Evolutionary conservation across 35 echinoderm and acorn worm genomes (phyloP).

Genomic region (Ophioderma brevispina): DNA sequence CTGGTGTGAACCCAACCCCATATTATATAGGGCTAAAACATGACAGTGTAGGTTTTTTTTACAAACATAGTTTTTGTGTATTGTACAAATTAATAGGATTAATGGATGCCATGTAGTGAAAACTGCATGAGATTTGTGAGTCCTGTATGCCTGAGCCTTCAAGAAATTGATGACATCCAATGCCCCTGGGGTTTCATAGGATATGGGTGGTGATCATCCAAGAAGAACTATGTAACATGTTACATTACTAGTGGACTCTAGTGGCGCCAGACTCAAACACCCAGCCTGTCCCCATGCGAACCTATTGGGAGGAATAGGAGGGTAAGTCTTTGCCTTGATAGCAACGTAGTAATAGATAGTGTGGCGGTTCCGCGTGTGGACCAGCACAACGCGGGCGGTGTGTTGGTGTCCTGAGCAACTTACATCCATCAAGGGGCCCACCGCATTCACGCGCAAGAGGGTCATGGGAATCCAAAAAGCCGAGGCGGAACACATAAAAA

Average conservation of each 20-base stretch:
- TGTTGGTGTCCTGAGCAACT: too few species aligned
- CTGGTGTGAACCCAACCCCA: too few species aligned
- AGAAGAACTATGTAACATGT: constrained; percentile 97
- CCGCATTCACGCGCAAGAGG: too few species aligned
- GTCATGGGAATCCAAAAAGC: too few species aligned
- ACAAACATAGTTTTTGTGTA: not conserved
- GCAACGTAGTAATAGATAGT: too few species aligned
- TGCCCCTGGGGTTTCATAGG: constrained; percentile 89
- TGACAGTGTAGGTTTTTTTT: not conserved
- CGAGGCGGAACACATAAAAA: too few species aligned
- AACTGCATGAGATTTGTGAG: constrained; percentile 91
- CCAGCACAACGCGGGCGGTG: too few species aligned
- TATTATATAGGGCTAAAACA: constrained; percentile 5
- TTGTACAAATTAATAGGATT: constrained; percentile 15
- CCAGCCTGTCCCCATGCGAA: constrained; percentile 83
- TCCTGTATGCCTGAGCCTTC: constrained; percentile 90
- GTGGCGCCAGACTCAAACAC: constrained; percentile 83
- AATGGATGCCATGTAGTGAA: constrained; percentile 65
- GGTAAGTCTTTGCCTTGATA: too few species aligned
- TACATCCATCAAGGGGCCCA: too few species aligned
- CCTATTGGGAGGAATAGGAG: too few species aligned
- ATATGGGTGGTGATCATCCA: constrained; percentile 91
- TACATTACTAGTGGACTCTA: constrained; percentile 71
- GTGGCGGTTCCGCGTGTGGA: too few species aligned
- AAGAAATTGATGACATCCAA: constrained; percentile 93